Percentiles rank a stretch among this genome's conserved stretches.
These are phyloP conservation scores for Antigone vipio DNA, from an alignment of 2,113 vertebrate species.

Conservation along the genomic window DNA sequence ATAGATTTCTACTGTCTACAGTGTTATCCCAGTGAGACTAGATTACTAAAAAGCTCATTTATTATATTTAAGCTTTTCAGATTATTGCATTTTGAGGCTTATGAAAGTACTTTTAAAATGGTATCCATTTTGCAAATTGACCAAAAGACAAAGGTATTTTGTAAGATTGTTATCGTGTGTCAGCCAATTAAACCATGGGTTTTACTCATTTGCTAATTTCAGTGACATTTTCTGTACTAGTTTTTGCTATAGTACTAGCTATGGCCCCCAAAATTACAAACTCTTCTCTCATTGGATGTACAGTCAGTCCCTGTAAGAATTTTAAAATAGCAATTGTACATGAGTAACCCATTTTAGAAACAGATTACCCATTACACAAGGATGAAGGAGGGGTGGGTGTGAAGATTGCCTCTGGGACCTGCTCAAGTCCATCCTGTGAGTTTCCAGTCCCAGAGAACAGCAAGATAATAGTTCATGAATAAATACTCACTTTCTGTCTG, in stretches of 20 bases:
- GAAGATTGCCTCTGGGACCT: neutral
- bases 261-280: neutral
- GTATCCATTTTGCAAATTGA: neutral
- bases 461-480: neutral
- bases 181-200: neutral
- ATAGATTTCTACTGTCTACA: neutral
- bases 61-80: neutral
- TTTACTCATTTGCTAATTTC: neutral
- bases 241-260: neutral
- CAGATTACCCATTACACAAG: neutral
- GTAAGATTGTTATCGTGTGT: neutral
- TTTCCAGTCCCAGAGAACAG: neutral
- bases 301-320: neutral
- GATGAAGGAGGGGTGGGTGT: fast-evolving
- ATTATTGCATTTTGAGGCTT: neutral
- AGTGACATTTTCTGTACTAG: neutral
- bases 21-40: neutral
- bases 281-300: neutral
- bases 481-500: neutral
- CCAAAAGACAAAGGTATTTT: neutral
- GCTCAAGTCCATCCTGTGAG: neutral
- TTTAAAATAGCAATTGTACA: neutral
- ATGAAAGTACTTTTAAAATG: neutral
- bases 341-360: neutral
- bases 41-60: neutral